Base-by-base conservation (phyloP, 2,113 vertebrate genomes). In the Corythaeola cristata region DNA sequence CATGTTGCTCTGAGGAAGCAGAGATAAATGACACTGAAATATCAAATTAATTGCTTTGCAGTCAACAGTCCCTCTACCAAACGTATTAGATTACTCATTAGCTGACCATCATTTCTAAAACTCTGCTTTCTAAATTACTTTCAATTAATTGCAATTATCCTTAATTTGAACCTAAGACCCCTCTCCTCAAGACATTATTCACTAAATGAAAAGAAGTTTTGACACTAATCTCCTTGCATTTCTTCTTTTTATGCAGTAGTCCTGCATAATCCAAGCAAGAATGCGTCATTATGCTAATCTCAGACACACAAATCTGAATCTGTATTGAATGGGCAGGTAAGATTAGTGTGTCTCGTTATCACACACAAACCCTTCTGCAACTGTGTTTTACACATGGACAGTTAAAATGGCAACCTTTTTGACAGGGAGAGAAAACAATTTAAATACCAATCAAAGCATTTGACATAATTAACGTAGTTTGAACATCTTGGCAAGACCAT, bases 81-180 rank as follows among this genome's bases (percentile, higher is more conserved):
- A 69, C 1, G 3, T 60, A 58, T 41, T 76, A 37, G 30, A 66
- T 63, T 77, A 44, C 55, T 86, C 37, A 35, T 56, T 59, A 90
- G 82, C 55, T 91, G 94, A 82, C 93, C 90, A 83, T 53, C 17
- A 90, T 66, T 90, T 93, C 41, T 80, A 73, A 88, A 62, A 55
- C 27, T 79, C 89, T 68, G 11, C 76, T 97, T 95, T 97, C 77
- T 89, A 95, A 89, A 96, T 93, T 94, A 55, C 1, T 8, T 81
- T 90, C 33, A 88, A 72, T 97, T 97, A 98, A 94, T 87, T 88
- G 71, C 59, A 95, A 50, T 81, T 85, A 85, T 91, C 55, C 64
- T 79, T 96, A 88, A 93, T 97, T 85, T 95, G 37, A 77, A 75
- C 19, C 16, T 86, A 44, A 82, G 73, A 50, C 39, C 20, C 47